Evolutionary conservation across 2,797 vertebrate genomes (phyloP), one percentile per base, ranked within the genome.

Genomic region (Parauchenoglanis punctatus): DNA sequence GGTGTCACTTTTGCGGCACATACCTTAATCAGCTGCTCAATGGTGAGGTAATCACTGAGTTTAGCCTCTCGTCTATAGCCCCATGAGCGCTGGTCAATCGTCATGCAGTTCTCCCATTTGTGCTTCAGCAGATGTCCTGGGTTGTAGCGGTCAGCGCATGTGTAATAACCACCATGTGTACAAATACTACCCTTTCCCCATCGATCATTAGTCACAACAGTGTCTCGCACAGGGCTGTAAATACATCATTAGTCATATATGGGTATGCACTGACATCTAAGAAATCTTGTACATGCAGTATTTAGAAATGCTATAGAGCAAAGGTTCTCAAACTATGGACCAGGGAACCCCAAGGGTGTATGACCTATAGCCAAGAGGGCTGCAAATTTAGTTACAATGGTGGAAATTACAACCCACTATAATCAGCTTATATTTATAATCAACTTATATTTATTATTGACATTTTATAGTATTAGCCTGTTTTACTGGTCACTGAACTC

Each of bases 41-140:
- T 95, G 17, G 93, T 89, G 77, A 99, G 95, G 91, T 97, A 98
- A 91, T 99, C 98, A 0, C 83, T 86, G 7, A 99, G 95, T 7
- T 81, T 90, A 12, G 98, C 97, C 0, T 99, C 93, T 86, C 98
- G 96, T 87, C 98, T 95, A 93, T 96, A 99, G 3, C 98, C 97
- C 98, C 99, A 99, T 0, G 98, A 99, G 72, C 84, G 73, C 68
- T 88, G 94, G 95, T 99, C 99, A n/a, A 99, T 96, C 81, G 96
- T 96, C 97, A 99, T 97, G 92, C 99, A 99, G 95, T 97, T 99
- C 91, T 99, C 99, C 98, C 99, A 99, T 86, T 99, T 99, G 93
- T 94, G 98, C 8, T 94, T 93, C 90, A 99, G 90, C 91, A 99
- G 96, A 89, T 97, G 97, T 72, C 97, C 97, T 0, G 99, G 98